Conservation (phyloP, 1,140 invertebrate species). For the Drosophila lowei region DNA sequence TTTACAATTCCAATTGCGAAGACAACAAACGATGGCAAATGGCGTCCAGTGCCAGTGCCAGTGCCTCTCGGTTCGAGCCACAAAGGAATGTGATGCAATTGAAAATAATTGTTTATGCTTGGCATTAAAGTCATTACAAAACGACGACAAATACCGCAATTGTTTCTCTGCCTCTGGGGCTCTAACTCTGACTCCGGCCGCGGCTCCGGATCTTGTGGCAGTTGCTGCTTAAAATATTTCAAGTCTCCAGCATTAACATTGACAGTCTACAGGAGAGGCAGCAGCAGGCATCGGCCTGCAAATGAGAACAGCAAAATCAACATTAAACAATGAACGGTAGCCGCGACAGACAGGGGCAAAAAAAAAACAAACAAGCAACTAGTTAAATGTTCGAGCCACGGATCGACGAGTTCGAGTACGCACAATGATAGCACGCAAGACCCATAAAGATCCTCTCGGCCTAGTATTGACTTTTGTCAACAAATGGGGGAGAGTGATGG, state of each 20-base stretch:
- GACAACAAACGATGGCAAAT: constrained; percentile 46
- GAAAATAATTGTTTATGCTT: constrained; percentile 78
- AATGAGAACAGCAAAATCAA: constrained; percentile 57
- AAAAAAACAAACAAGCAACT: not conserved
- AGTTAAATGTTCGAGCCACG: no score
- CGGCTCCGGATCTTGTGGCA: constrained; percentile 7
- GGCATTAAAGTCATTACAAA: constrained; percentile 79
- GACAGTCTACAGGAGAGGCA: constrained; percentile 40
- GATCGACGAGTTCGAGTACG: no score
- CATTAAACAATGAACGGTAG: constrained; percentile 56
- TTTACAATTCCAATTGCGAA: constrained; percentile 69
- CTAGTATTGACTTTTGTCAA: no score
- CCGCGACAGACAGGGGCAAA: constrained; percentile 21
- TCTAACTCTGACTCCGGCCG: not conserved
- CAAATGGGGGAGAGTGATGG: no score
- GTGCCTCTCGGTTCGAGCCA: constrained; percentile 39
- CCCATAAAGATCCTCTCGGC: no score
- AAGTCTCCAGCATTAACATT: constrained; percentile 73
- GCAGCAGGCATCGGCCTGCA: constrained; percentile 41
- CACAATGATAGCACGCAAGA: no score
- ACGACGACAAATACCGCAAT: constrained; percentile 47
- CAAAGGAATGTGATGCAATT: constrained; percentile 78
- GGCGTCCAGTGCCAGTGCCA: constrained; percentile 39
- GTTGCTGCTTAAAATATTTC: constrained; percentile 50
- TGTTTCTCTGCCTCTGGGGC: constrained; percentile 12